These are phyloP conservation scores for Platerodrilus igneus DNA, from an alignment of 2,888 invertebrate genomes.

Conservation along the genomic window DNA sequence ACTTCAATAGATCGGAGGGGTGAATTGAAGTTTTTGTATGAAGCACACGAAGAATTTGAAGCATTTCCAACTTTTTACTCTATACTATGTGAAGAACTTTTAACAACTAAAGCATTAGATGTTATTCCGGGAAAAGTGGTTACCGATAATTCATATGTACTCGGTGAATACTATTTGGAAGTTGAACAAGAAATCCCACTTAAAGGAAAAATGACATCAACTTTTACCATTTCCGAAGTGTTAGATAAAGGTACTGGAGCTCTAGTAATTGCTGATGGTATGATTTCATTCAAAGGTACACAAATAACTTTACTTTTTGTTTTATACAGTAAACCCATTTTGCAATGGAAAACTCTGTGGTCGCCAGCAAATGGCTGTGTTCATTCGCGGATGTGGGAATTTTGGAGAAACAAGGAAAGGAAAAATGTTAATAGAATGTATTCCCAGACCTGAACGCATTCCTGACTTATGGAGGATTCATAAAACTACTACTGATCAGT, in stretches of 20 bases:
- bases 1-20: constrained; percentile 58
- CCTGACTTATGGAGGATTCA: constrained; percentile 76
- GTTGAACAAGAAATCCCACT: constrained; percentile 65
- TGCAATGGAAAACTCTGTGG: no score
- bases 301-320: no score
- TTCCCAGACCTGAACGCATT: constrained; percentile 65
- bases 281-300: no score
- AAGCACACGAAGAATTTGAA: constrained; percentile 77
- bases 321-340: no score
- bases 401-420: constrained; percentile 81
- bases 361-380: constrained; percentile 76
- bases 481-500: constrained; percentile 78
- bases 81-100: constrained; percentile 60
- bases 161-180: constrained; percentile 96
- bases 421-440: constrained; percentile 59
- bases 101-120: constrained; percentile 51
- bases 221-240: constrained; percentile 70
- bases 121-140: constrained; percentile 56
- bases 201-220: constrained; percentile 64
- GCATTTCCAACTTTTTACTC: constrained; percentile 84
- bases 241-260: constrained; percentile 94
- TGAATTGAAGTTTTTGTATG: constrained; percentile 80
- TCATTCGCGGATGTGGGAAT: constrained; percentile 82
- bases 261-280: no score
- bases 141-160: constrained; percentile 63